Conservation (phyloP, 2,797 vertebrate species). For the Falco berigora region DNA sequence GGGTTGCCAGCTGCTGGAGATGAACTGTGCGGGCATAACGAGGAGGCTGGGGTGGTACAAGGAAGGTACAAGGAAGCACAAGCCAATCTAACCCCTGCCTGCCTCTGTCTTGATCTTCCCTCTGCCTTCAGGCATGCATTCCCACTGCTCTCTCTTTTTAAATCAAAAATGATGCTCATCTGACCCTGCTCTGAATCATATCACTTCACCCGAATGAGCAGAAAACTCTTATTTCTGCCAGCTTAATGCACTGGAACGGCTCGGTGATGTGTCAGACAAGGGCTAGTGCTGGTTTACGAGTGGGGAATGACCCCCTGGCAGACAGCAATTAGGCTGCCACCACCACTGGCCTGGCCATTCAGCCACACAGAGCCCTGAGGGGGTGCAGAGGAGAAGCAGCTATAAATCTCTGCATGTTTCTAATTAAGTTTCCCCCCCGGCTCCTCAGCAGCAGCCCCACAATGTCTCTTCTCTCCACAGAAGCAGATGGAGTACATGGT, state of each 20-base stretch:
- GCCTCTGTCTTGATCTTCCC: neutral
- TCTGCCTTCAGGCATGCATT: neutral
- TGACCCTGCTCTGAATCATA: neutral
- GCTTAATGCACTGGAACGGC: neutral
- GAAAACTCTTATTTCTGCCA: neutral
- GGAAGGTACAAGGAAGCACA: neutral
- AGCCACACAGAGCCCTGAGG: neutral
- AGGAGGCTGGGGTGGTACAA: neutral
- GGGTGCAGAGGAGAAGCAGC: neutral
- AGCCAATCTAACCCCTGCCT: neutral
- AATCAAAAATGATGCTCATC: neutral
- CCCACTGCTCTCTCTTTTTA: neutral
- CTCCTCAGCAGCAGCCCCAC: neutral
- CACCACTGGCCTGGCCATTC: neutral
- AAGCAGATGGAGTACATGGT: conserved; percentile 70
- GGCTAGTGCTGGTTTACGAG: accelerated
- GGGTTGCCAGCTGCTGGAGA: neutral
- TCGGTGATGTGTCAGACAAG: neutral
- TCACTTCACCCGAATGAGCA: neutral
- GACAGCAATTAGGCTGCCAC: neutral
- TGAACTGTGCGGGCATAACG: neutral
- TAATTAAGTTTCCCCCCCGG: neutral
- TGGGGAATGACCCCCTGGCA: neutral
- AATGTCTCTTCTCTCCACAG: conserved; percentile 54
- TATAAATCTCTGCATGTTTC: neutral